Evolutionary conservation across 2,888 invertebrate species (phyloP), one percentile per base, ranked within the genome.

Genomic region (Nesidiocoris tenuis): DNA sequence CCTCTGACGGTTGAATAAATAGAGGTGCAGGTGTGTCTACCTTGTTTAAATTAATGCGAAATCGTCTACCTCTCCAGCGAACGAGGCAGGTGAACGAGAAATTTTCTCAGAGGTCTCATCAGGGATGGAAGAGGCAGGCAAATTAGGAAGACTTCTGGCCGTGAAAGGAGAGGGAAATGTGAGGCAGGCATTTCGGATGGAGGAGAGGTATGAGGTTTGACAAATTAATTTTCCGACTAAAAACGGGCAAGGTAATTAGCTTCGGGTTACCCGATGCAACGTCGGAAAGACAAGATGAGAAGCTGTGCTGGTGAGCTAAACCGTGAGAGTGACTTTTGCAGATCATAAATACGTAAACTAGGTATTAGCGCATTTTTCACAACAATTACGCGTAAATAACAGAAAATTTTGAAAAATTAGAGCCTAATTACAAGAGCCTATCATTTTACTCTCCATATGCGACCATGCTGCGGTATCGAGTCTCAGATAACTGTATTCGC

Each of bases 161-260:
- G 39, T 39, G 39, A 39, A 39, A 39, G 39, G 39, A 39, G 39
- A 39, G 39, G 39, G 5, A n/a, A 12, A 39, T 39, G 39, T 39
- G 12, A 39, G 5, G 39, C 3, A 39, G 39, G 39, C 12, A 3
- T 24, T 64, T 24, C 18, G 66, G 19, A 54, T 22, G 25, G 39
- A 39, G 23, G 67, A 66, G 17, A 54, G 67, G 67, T 55, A 67
- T 56, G 67, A 56, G 67, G 56, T 67, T 54, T 67, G 67, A 67
- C 67, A 67, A 67, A 67, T 67, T 67, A 67, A 67, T 67, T 67
- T 67, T 55, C 67, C 54, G 56, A 18, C 67, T 67, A 67, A 67
- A 55, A 55, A 56, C 67, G 18, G 55, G 54, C 39, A 12, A 56
- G 67, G 67, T 67, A 67, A 67, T 67, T 67, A 67, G 67, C 67